phyloP scores from a whole-genome alignment of 2,888 invertebrate species.

The Geophilus truncorum region DNA sequence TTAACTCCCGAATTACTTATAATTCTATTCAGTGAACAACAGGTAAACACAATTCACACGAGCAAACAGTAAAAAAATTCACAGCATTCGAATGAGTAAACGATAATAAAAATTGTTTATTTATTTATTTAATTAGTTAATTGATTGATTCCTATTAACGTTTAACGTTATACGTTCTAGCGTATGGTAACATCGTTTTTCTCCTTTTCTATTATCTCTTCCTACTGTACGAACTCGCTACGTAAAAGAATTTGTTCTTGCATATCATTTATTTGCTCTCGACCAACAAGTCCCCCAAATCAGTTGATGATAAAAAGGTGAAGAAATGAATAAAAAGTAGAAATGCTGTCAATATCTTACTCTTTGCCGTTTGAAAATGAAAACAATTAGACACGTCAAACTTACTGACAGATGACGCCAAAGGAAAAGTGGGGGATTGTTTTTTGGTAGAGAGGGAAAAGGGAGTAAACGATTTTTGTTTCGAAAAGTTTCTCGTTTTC shows the following conservation, averaged over 20 bases:
- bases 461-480: background rate
- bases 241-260: background rate
- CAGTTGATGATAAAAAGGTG: background rate
- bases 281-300: background rate
- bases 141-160: background rate
- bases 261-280: background rate
- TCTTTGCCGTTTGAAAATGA: slow-evolving; percentile 21
- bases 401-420: slow-evolving; percentile 27
- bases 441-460: background rate
- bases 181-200: too few species aligned
- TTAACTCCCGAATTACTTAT: slow-evolving; percentile 11
- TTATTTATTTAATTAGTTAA: too few species aligned
- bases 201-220: too few species aligned
- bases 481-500: background rate
- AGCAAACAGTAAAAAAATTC: slow-evolving; percentile 27
- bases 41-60: slow-evolving; percentile 21
- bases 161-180: background rate
- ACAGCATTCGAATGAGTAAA: background rate
- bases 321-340: too few species aligned
- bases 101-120: too few species aligned
- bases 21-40: slow-evolving; percentile 23
- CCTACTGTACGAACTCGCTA: too few species aligned
- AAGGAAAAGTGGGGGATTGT: slow-evolving; percentile 13
- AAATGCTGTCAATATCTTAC: slow-evolving; percentile 8
- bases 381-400: slow-evolving; percentile 22